Evolutionary conservation across 2,888 invertebrate species (phyloP).

Genomic region (Gasteruption jaculator): DNA sequence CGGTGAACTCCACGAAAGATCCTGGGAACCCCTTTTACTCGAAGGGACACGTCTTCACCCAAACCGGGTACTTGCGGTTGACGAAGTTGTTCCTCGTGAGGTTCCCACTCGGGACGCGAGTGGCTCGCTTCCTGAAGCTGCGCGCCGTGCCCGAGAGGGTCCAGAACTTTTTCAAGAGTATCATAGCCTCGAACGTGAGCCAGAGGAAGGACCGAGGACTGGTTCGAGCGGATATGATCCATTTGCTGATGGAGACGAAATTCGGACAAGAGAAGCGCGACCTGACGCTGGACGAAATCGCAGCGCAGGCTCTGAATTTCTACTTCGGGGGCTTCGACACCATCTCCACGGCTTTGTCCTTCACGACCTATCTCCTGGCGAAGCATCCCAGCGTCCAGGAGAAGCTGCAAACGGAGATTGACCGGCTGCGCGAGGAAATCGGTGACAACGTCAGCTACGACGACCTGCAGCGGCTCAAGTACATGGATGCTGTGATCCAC

Average conservation of each 20-base stretch:
- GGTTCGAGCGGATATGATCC: slow-evolving; percentile 58
- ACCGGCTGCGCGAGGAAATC: slow-evolving; percentile 36
- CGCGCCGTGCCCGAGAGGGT: slow-evolving; percentile 15
- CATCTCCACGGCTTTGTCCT: slow-evolving; percentile 31
- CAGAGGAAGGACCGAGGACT: slow-evolving; percentile 29
- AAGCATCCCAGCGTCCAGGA: slow-evolving; percentile 31
- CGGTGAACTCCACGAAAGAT: slow-evolving; percentile 32
- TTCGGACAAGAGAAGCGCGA: slow-evolving; percentile 33
- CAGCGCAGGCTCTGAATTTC: slow-evolving; percentile 36
- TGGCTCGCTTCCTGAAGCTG: slow-evolving; percentile 21
- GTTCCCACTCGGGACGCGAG: too few species aligned
- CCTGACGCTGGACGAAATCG: slow-evolving; percentile 45
- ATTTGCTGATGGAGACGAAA: slow-evolving; percentile 55
- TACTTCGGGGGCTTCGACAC: slow-evolving; percentile 39
- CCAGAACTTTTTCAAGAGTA: slow-evolving; percentile 23
- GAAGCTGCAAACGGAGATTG: slow-evolving; percentile 52
- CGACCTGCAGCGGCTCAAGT: slow-evolving; percentile 51
- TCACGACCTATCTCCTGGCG: slow-evolving; percentile 31
- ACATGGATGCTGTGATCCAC: slow-evolving; percentile 55
- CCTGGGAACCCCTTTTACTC: slow-evolving; percentile 35
- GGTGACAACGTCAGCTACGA: slow-evolving; percentile 46
- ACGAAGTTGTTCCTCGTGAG: slow-evolving; percentile 23
- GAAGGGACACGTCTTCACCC: slow-evolving; percentile 19
- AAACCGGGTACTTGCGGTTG: slow-evolving; percentile 17
- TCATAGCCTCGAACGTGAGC: slow-evolving; percentile 27